Evolutionary conservation across 2,113 vertebrate species (phyloP).

Genomic region (Bos javanicus): DNA sequence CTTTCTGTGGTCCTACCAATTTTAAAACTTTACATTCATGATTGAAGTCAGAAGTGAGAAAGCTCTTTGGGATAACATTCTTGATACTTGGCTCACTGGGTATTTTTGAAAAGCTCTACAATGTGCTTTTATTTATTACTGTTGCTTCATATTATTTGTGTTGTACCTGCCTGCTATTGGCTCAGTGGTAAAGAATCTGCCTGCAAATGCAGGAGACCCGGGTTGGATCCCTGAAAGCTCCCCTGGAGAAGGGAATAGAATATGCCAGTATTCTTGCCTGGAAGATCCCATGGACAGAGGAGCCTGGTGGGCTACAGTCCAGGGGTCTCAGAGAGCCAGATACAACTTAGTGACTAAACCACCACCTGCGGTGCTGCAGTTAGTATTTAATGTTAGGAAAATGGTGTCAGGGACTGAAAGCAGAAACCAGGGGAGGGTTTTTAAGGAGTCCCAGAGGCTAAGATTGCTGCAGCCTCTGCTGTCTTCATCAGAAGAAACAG

Average conservation of each 20-base stretch:
- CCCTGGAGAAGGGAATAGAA: background rate
- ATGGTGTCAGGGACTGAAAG: background rate
- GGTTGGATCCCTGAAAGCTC: background rate
- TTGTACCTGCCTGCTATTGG: background rate
- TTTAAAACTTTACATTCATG: slow-evolving; percentile 14
- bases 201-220: background rate
- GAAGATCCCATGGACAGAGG: background rate
- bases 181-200: background rate
- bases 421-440: background rate
- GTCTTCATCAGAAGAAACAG: background rate
- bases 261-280: background rate
- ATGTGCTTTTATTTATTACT: background rate
- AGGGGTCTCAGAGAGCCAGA: background rate
- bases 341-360: background rate
- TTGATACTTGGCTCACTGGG: background rate
- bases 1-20: background rate
- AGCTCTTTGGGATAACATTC: background rate
- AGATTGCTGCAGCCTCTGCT: background rate
- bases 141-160: background rate
- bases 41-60: background rate
- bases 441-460: background rate
- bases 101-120: background rate
- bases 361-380: background rate
- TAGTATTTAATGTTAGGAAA: background rate
- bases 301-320: background rate